Evolutionary conservation across 2,797 vertebrate species (phyloP), one percentile per base, ranked within the genome.

Genomic region (Sylvia borin): DNA sequence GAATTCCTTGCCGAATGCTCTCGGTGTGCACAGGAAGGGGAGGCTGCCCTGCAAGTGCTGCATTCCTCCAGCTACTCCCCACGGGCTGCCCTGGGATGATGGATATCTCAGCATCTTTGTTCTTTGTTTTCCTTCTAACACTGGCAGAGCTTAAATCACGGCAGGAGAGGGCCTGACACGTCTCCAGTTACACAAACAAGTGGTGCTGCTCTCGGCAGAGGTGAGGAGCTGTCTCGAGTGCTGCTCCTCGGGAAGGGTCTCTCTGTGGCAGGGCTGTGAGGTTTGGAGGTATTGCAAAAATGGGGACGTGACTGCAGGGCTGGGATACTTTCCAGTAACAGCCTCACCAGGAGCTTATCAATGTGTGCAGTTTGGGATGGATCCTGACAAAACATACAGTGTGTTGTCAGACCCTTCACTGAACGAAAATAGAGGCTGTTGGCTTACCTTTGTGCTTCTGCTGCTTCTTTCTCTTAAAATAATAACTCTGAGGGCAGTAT

Each of bases 31-130:
- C 94, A 96, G 97, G 97, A 97, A 97, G 72, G 95, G 97, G 97
- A 96, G 97, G 79, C 95, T 95, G 89, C 34, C 47, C 75, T 91
- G 84, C 95, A 90, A 70, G 58, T 4, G 3, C 4, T 92, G 91
- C 97, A 96, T 97, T 97, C 97, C 92, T 97, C 6, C 91, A 40
- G 85, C 91, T 90, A 11, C 85, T 98, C 97, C 97, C 96, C 16
- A 2, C 2, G 96, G 97, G 90, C 43, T 16, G 93, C 75, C 71
- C 90, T 57, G 21, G 85, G 92, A 93, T 97, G 97, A 98, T 98
- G 98, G 97, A 98, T 97, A 94, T 91, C 96, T 97, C 85, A 97
- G 96, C 96, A 97, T 97, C 97, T 97, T 98, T 98, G 97, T 97
- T 97, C 96, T 97, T 94, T 97, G 93, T 97, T 97, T 96, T 96